Conservation (phyloP, 2,797 vertebrate genomes). For the Bucorvus abyssinicus region DNA sequence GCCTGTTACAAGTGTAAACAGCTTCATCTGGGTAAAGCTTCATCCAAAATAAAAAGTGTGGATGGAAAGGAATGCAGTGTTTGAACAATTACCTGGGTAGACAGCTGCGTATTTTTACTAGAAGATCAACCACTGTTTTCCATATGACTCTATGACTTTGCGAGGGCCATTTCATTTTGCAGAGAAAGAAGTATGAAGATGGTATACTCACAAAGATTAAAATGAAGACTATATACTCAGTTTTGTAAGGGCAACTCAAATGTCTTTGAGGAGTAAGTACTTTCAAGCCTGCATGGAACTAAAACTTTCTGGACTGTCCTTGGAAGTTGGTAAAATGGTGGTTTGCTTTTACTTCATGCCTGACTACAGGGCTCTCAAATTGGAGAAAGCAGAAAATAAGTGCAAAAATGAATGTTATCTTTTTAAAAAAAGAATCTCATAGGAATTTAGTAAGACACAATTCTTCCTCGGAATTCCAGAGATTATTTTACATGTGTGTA, state of each 20-base stretch:
- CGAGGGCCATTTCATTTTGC: background rate
- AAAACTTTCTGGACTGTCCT: background rate
- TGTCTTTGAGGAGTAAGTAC: background rate
- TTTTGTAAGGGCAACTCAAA: background rate
- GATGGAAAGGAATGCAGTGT: background rate
- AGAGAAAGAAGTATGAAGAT: background rate
- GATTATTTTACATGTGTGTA: background rate
- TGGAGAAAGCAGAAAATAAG: background rate
- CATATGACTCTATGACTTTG: background rate
- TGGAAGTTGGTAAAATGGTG: background rate
- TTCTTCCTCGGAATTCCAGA: background rate
- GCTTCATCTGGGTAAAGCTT: background rate
- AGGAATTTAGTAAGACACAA: background rate
- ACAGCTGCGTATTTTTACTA: background rate
- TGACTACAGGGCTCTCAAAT: background rate
- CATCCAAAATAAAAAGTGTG: background rate
- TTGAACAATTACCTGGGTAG: fast-evolving
- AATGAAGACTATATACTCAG: background rate
- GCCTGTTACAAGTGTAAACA: background rate
- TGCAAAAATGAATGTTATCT: background rate
- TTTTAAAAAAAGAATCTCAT: background rate
- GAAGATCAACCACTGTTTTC: background rate
- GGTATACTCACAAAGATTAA: background rate
- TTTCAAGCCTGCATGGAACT: background rate
- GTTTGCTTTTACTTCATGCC: background rate